Percentiles rank a stretch among this genome's conserved stretches.
These are phyloP conservation scores for Enteromius fasciolatus DNA, from an alignment of 2,797 vertebrate species.

Conservation along the genomic window DNA sequence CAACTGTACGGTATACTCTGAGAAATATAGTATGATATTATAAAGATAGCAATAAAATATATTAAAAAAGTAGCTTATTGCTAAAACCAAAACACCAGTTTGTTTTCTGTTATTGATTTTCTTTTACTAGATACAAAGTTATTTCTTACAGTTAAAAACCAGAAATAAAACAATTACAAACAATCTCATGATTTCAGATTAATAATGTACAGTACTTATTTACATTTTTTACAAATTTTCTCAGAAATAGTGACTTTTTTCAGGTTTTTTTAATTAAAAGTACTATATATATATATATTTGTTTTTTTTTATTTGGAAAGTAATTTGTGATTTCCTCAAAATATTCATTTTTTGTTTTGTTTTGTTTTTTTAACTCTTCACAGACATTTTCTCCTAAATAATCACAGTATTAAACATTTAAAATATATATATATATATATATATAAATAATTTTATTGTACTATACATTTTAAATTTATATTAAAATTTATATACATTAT, in stretches of 20 bases:
- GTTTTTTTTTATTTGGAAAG: no score
- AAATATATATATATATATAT: no score
- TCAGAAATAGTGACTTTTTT: no score
- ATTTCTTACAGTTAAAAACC: neutral
- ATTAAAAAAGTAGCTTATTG: neutral
- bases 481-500: neutral
- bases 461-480: neutral
- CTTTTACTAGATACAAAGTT: neutral
- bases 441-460: no score
- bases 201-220: neutral
- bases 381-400: no score
- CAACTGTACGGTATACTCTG: neutral
- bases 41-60: neutral
- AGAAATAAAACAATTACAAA: neutral
- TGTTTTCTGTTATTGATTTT: neutral
- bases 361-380: no score
- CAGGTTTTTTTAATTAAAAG: neutral
- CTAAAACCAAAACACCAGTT: neutral
- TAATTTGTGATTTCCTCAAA: no score
- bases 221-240: neutral
- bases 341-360: no score
- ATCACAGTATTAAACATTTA: no score
- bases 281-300: no score
- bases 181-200: neutral
- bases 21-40: neutral